These are phyloP conservation scores for Vanessa cardui DNA, from an alignment of 2,888 invertebrate genomes.

Conservation along the genomic window DNA sequence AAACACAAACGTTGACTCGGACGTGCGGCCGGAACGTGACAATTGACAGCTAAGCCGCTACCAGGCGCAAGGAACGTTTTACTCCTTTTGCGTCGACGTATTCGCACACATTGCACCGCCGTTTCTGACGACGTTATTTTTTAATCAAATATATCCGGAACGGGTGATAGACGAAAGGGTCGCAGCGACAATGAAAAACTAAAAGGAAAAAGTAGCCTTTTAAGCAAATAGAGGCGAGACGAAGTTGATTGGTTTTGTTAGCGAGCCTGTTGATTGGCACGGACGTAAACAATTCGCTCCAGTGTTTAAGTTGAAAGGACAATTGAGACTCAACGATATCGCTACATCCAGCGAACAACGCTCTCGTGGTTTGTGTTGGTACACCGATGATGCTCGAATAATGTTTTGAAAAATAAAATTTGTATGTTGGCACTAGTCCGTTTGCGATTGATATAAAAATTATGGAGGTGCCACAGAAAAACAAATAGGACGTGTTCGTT, in stretches of 20 bases:
- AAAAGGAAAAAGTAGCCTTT: slow-evolving; percentile 79
- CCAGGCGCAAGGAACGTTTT: slow-evolving; percentile 61
- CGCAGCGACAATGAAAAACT: slow-evolving; percentile 76
- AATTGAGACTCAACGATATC: slow-evolving; percentile 70
- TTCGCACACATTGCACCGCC: slow-evolving; percentile 57
- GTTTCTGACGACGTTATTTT: slow-evolving; percentile 84
- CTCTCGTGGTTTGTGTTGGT: slow-evolving; percentile 49
- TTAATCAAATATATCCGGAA: slow-evolving; percentile 84
- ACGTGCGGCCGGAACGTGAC: slow-evolving; percentile 64
- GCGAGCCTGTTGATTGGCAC: slow-evolving; percentile 81
- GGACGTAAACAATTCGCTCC: slow-evolving; percentile 78
- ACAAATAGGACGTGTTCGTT: slow-evolving; percentile 2
- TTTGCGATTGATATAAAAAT: slow-evolving; percentile 34
- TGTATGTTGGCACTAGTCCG: slow-evolving; percentile 39
- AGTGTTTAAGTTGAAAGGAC: slow-evolving; percentile 79
- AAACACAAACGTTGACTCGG: slow-evolving; percentile 63
- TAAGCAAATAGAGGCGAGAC: slow-evolving; percentile 83
- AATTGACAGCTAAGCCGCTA: slow-evolving; percentile 77
- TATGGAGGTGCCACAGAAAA: slow-evolving; percentile 16
- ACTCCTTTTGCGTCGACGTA: slow-evolving; percentile 70
- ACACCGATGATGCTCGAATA: slow-evolving; percentile 42
- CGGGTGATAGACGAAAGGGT: slow-evolving; percentile 82
- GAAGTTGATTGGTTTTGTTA: slow-evolving; percentile 84
- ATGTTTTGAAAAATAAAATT: slow-evolving; percentile 49
- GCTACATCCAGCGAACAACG: slow-evolving; percentile 50